A percentile compares a stretch with the other conserved stretches of the same genome.
These are phyloP conservation scores for Paradoxurus hermaphroditus DNA, from an alignment of 2,113 vertebrate species.

Conservation along the genomic window DNA sequence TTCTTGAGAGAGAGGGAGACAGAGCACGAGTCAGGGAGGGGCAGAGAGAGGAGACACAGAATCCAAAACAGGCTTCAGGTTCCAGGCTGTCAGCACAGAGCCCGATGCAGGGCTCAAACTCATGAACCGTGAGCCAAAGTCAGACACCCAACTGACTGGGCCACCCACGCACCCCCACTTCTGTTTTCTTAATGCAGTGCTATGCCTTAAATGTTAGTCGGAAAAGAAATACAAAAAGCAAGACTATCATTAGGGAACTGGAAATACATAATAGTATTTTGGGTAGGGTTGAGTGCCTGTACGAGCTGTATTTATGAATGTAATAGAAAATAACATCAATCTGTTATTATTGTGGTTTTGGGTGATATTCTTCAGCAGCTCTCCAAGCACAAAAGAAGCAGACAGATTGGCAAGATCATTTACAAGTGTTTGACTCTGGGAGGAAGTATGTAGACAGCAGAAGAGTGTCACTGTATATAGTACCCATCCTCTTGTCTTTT, in stretches of 20 bases:
- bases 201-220: not conserved
- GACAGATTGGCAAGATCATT: not conserved
- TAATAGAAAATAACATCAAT: not conserved
- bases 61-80: too few species aligned
- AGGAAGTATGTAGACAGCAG: not conserved
- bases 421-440: not conserved
- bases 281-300: not conserved
- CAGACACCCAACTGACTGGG: too few species aligned
- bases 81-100: too few species aligned
- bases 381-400: not conserved
- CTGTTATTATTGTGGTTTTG: not conserved
- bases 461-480: not conserved
- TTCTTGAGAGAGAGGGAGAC: too few species aligned
- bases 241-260: not conserved
- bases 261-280: not conserved
- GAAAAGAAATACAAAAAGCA: not conserved
- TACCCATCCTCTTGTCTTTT: not conserved
- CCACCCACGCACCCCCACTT: too few species aligned
- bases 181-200: not conserved
- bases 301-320: not conserved
- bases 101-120: too few species aligned
- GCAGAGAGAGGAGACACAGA: too few species aligned
- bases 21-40: too few species aligned
- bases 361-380: not conserved
- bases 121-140: too few species aligned